Evolutionary conservation across 2,888 invertebrate genomes (phyloP).

Genomic region (Syrista parreyssii): DNA sequence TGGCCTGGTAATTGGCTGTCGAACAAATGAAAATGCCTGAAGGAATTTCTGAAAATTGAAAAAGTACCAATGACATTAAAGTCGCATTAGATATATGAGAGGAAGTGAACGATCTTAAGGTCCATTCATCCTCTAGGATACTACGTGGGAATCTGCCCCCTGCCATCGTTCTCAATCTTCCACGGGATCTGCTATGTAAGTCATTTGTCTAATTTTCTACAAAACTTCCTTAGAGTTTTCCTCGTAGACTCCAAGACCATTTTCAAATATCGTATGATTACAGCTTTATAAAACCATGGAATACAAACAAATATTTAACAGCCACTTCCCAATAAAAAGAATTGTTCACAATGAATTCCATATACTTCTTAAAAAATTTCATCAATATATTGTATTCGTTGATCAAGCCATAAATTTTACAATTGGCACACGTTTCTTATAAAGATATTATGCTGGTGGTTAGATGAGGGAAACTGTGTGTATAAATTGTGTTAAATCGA

Average conservation of each 20-base stretch:
- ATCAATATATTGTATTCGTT: neutral
- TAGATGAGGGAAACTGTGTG: constrained; percentile 21
- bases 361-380: neutral
- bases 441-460: constrained; percentile 32
- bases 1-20: constrained; percentile 26
- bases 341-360: neutral
- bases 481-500: constrained; percentile 6
- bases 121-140: constrained; percentile 16
- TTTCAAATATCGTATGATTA: neutral
- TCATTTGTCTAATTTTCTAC: neutral
- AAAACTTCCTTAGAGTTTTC: neutral
- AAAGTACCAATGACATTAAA: constrained; percentile 45
- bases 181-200: neutral
- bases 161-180: neutral
- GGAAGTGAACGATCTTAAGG: constrained; percentile 16
- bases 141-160: constrained; percentile 17
- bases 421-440: constrained; percentile 20
- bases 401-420: neutral
- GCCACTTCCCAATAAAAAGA: neutral
- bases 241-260: neutral
- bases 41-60: constrained; percentile 32
- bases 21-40: constrained; percentile 22
- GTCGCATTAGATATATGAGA: constrained; percentile 42
- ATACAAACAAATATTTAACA: neutral
- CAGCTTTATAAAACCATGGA: neutral